These are phyloP conservation scores for Meganola albula DNA, from an alignment of 2,888 invertebrate species.

Conservation along the genomic window DNA sequence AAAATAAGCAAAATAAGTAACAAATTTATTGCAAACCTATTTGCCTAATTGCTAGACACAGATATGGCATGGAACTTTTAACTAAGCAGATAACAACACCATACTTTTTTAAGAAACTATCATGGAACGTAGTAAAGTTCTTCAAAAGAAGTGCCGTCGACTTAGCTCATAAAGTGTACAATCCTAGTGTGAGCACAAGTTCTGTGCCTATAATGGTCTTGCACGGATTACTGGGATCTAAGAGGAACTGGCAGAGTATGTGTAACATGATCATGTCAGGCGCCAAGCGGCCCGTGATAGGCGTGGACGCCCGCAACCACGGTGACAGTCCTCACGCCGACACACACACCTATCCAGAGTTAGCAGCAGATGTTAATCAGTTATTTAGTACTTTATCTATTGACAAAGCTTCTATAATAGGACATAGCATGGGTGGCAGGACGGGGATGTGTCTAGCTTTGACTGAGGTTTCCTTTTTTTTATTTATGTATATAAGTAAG, in stretches of 20 bases:
- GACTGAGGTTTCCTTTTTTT: constrained; percentile 39
- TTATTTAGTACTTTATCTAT: constrained; percentile 12
- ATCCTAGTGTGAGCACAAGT: constrained; percentile 10
- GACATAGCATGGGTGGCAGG: constrained; percentile 97
- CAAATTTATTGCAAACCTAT: too few relatives aligned
- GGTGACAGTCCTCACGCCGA: constrained; percentile 90
- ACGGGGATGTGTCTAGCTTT: constrained; percentile 88
- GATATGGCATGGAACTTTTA: too few relatives aligned
- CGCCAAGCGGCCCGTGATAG: constrained; percentile 81
- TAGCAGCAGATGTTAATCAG: constrained; percentile 16
- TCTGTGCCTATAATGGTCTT: constrained; percentile 73
- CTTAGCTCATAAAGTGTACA: constrained; percentile 16
- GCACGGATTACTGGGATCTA: constrained; percentile 93
- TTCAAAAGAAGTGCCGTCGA: constrained; percentile 7
- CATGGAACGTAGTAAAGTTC: too few relatives aligned
- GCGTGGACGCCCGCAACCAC: constrained; percentile 93
- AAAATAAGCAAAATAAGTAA: too few relatives aligned
- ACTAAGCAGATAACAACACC: too few relatives aligned
- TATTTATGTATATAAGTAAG: not conserved
- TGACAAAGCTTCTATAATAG: constrained; percentile 79
- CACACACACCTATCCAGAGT: constrained; percentile 13
- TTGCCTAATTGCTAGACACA: too few relatives aligned
- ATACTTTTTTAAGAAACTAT: too few relatives aligned
- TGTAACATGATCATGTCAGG: constrained; percentile 81
- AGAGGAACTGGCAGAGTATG: constrained; percentile 90